These are phyloP conservation scores for Lepilemur septentrionalis DNA, from an alignment of 2,797 vertebrate genomes.

Conservation along the genomic window DNA sequence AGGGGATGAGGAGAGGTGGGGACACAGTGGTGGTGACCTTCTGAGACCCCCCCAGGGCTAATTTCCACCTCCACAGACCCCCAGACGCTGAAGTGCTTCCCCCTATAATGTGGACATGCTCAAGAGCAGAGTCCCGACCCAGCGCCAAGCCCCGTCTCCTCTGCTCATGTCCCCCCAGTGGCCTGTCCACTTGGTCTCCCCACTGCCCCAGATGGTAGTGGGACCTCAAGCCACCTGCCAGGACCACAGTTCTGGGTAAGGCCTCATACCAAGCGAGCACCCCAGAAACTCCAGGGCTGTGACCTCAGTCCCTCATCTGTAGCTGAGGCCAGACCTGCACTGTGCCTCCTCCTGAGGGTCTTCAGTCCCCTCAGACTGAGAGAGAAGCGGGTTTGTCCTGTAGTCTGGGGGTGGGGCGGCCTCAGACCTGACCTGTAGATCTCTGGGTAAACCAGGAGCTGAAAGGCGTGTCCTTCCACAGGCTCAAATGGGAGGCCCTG, in stretches of 20 bases:
- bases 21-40: neutral
- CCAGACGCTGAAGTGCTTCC: neutral
- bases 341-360: neutral
- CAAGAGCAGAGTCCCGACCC: neutral
- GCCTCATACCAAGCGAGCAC: neutral
- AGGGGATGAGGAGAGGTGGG: neutral
- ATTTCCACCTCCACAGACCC: no score
- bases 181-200: neutral
- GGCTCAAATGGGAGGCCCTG: neutral
- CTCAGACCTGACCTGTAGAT: neutral
- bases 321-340: neutral
- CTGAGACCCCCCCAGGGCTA: neutral
- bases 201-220: neutral
- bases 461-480: neutral
- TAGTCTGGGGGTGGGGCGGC: neutral
- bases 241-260: neutral
- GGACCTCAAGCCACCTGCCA: neutral
- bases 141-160: neutral
- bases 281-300: neutral
- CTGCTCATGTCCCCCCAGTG: neutral
- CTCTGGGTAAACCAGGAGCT: neutral
- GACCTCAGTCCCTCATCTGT: neutral
- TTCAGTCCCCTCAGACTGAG: neutral
- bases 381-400: neutral
- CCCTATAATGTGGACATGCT: neutral